phyloP scores from a whole-genome alignment of 2,888 invertebrate species.

The Formica aserva region DNA sequence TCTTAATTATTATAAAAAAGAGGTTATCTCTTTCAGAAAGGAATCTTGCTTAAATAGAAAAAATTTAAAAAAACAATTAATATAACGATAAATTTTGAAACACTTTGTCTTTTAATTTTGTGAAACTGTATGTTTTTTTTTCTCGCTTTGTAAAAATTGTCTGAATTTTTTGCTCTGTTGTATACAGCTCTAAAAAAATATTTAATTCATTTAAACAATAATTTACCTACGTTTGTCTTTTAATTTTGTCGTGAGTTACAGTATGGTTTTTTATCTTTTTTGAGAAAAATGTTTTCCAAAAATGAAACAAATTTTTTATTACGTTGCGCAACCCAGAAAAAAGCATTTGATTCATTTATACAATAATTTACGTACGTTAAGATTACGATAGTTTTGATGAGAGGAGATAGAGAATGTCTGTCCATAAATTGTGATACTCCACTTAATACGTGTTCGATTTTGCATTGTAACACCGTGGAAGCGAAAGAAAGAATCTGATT shows the following conservation, averaged over 20 bases:
- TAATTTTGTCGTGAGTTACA: not conserved
- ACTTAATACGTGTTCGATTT: not conserved
- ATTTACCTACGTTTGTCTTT: not conserved
- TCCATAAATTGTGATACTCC: not conserved
- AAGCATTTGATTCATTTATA: not conserved
- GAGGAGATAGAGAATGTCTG: not conserved
- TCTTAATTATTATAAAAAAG: conserved; percentile 1
- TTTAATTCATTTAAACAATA: not conserved
- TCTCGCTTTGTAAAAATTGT: not conserved
- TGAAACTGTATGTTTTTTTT: not conserved
- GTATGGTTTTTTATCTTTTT: not conserved
- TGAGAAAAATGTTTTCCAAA: not conserved
- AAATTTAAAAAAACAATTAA: not conserved
- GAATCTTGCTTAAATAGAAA: not conserved
- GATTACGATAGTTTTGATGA: not conserved
- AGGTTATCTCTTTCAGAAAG: not conserved
- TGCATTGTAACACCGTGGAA: not conserved
- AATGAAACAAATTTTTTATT: not conserved
- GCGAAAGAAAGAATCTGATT: not conserved
- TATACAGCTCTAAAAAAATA: not conserved
- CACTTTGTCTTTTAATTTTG: not conserved
- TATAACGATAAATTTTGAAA: not conserved
- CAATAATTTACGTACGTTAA: not conserved
- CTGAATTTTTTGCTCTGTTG: not conserved
- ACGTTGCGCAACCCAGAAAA: not conserved